Conservation (phyloP, 1,140 invertebrate species). For the Pogonognathellus flavescens region DNA sequence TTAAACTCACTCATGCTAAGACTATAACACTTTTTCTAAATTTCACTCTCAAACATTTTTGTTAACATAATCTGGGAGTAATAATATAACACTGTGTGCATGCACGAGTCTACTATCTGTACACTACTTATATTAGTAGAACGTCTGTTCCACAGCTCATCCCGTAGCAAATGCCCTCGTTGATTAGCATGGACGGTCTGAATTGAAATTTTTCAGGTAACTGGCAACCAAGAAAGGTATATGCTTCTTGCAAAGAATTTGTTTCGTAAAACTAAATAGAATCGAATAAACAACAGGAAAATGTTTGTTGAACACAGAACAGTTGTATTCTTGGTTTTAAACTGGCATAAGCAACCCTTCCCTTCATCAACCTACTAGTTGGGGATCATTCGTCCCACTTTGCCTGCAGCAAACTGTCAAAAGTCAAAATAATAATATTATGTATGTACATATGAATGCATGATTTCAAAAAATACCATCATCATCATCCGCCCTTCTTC, state of each 20-base stretch:
- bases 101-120: too few relatives aligned
- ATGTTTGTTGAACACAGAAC: too few relatives aligned
- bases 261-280: too few relatives aligned
- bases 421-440: slow-evolving; percentile 59
- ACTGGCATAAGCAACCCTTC: background rate
- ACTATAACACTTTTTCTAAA: too few relatives aligned
- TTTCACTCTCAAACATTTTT: too few relatives aligned
- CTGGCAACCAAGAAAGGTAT: background rate
- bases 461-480: slow-evolving; percentile 44
- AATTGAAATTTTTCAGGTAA: background rate
- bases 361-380: background rate
- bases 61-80: too few relatives aligned
- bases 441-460: slow-evolving; percentile 45
- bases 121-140: too few relatives aligned
- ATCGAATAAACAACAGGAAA: too few relatives aligned
- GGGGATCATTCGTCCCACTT: background rate
- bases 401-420: slow-evolving; percentile 57
- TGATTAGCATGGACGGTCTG: slow-evolving; percentile 20
- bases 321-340: too few relatives aligned
- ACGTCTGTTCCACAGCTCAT: background rate
- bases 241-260: background rate
- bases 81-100: too few relatives aligned
- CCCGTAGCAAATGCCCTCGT: slow-evolving; percentile 21
- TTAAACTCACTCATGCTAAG: too few relatives aligned
- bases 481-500: background rate